Evolutionary conservation across 2,797 vertebrate species (phyloP).

Genomic region (Chloroceryle inda): DNA sequence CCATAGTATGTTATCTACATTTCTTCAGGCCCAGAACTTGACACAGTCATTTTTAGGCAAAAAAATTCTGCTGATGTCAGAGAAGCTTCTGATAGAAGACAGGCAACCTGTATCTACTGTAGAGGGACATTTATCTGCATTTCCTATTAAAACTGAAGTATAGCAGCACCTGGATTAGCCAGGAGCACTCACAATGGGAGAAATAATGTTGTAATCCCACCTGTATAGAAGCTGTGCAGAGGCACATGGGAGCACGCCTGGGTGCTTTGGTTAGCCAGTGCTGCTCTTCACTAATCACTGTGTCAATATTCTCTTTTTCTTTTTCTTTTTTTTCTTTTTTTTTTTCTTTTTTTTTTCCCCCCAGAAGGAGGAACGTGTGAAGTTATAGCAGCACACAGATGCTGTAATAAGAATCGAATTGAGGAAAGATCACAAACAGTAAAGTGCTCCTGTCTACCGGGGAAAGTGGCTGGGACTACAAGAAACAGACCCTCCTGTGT

Average conservation of each 20-base stretch:
- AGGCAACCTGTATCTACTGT: background rate
- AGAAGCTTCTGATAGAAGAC: background rate
- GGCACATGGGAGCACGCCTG: background rate
- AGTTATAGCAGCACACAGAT: constrained; percentile 98
- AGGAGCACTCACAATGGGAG: background rate
- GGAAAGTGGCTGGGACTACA: constrained; percentile 98
- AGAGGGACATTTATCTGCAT: background rate
- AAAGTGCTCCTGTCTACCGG: constrained; percentile 98
- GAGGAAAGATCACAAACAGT: constrained; percentile 98
- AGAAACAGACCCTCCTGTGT: constrained; percentile 97
- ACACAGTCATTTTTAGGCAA: background rate
- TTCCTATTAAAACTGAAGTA: background rate
- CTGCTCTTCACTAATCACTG: constrained; percentile 59
- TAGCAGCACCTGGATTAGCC: background rate
- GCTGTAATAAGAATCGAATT: constrained; percentile 99
- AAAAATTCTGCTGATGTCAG: background rate
- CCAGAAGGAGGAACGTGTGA: constrained; percentile 98
- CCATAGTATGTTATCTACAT: background rate
- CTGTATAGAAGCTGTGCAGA: background rate
- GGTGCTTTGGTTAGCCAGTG: constrained; percentile 14
- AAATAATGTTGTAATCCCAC: background rate
- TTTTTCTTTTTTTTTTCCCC: constrained; percentile 74
- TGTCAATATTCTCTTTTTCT: constrained; percentile 70
- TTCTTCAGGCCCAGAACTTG: background rate
- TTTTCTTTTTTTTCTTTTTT: constrained; percentile 69